A percentile compares a stretch with the other conserved stretches of the same genome.
These are phyloP conservation scores for Desmophyllum pertusum DNA, from an alignment of 92 coral and sea anemone species.

Conservation along the genomic window DNA sequence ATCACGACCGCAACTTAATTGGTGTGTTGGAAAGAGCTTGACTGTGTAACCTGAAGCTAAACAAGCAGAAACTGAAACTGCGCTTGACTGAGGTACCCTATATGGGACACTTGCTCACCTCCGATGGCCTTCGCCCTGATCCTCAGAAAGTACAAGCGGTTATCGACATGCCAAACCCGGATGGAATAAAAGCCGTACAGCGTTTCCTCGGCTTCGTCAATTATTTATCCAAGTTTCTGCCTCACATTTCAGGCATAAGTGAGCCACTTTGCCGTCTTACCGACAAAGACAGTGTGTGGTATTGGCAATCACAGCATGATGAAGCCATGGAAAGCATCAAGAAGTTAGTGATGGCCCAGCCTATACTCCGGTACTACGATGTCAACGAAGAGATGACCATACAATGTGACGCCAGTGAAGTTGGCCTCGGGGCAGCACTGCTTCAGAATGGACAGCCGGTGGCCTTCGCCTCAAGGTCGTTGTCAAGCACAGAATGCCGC, in stretches of 20 bases:
- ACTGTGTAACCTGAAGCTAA: too few relatives aligned
- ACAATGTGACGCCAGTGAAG: too few relatives aligned
- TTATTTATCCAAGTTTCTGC: constrained; percentile 45
- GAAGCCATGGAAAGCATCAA: too few relatives aligned
- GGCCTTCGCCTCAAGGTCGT: constrained; percentile 7
- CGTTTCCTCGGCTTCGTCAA: constrained; percentile 54
- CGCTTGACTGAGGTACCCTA: too few relatives aligned
- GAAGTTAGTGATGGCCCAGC: too few relatives aligned
- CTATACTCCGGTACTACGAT: too few relatives aligned
- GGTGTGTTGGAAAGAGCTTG: too few relatives aligned
- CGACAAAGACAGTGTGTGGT: constrained; percentile 37
- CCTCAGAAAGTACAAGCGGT: neutral
- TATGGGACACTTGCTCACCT: too few relatives aligned
- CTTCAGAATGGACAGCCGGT: constrained; percentile 38
- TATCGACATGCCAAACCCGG: constrained; percentile 27
- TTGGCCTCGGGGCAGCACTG: constrained; percentile 31
- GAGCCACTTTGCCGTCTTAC: constrained; percentile 39
- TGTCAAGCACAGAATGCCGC: constrained; percentile 5
- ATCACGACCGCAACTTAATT: too few relatives aligned
- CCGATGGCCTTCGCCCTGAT: constrained; percentile 6
- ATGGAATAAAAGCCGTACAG: constrained; percentile 46
- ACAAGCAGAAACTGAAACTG: too few relatives aligned
- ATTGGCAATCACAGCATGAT: neutral
- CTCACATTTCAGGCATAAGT: constrained; percentile 33
- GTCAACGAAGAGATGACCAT: too few relatives aligned